Evolutionary conservation across 2,888 invertebrate genomes (phyloP).

Genomic region (Aspidiotus destructor): DNA sequence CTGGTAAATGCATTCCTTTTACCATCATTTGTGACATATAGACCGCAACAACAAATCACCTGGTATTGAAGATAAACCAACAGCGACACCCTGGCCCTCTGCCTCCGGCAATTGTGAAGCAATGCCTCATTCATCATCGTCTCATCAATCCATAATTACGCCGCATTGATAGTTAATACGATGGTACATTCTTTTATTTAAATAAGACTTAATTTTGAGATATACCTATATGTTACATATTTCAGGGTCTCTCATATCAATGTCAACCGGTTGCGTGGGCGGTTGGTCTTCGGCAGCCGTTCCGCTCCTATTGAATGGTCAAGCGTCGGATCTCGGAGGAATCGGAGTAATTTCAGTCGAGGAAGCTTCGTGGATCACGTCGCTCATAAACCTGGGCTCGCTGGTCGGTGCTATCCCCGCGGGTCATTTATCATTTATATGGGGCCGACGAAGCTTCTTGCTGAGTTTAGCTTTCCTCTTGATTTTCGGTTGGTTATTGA

Average conservation of each 20-base stretch:
- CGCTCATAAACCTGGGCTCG: conserved; percentile 60
- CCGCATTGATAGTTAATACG: conserved; percentile 2
- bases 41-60: too few species aligned
- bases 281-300: conserved; percentile 38
- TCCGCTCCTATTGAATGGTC: conserved; percentile 24
- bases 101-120: background rate
- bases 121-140: background rate
- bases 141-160: background rate
- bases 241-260: conserved; percentile 37
- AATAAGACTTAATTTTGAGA: too few species aligned
- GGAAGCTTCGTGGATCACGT: conserved; percentile 61
- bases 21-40: too few species aligned
- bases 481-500: conserved; percentile 60
- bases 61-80: too few species aligned
- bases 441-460: conserved; percentile 63
- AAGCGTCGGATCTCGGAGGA: conserved; percentile 15
- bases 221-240: background rate
- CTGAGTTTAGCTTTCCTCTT: conserved; percentile 56
- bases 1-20: too few species aligned
- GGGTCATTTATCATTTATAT: conserved; percentile 49
- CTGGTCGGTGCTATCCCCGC: conserved; percentile 46
- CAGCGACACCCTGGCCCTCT: too few species aligned
- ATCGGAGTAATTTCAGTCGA: conserved; percentile 41
- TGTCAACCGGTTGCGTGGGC: conserved; percentile 37
- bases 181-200: too few species aligned